Percentiles rank a stretch among this genome's conserved stretches.
phyloP scores from a whole-genome alignment of 2,888 invertebrate genomes.

The Caenorhabditis wallacei region DNA sequence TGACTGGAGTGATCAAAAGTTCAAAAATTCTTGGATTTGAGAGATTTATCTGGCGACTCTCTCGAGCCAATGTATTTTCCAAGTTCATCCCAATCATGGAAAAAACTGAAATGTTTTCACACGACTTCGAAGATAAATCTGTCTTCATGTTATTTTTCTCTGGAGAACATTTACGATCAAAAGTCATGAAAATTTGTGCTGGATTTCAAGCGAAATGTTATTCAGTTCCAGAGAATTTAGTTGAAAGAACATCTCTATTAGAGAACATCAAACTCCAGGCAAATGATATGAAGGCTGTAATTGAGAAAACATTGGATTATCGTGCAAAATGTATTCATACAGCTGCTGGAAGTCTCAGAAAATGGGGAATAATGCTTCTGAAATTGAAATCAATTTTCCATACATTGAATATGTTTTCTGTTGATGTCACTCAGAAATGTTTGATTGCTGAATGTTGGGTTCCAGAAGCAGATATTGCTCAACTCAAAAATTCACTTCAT shows the following conservation, averaged over 20 bases:
- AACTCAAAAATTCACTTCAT: slow-evolving; percentile 91
- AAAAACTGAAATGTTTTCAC: slow-evolving; percentile 63
- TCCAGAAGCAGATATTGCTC: slow-evolving; percentile 91
- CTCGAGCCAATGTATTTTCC: slow-evolving; percentile 90
- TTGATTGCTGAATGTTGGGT: slow-evolving; percentile 99
- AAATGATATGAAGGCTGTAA: slow-evolving; percentile 95
- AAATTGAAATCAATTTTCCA: slow-evolving; percentile 99
- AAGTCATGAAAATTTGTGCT: slow-evolving; percentile 98
- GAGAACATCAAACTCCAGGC: slow-evolving; percentile 94
- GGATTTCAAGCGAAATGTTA: slow-evolving; percentile 97
- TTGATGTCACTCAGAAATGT: slow-evolving; percentile 99
- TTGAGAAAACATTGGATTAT: slow-evolving; percentile 97
- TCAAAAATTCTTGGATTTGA: slow-evolving; percentile 96
- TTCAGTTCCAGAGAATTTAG: slow-evolving; percentile 93
- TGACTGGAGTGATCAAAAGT: slow-evolving; percentile 95
- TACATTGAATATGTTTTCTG: slow-evolving; percentile 96
- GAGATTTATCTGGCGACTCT: slow-evolving; percentile 97
- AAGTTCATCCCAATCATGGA: slow-evolving; percentile 72
- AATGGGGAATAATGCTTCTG: slow-evolving; percentile 96
- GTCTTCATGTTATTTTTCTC: slow-evolving; percentile 90
- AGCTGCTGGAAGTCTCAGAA: slow-evolving; percentile 96
- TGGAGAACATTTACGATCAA: slow-evolving; percentile 96
- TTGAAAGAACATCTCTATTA: slow-evolving; percentile 95
- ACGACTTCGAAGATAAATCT: slow-evolving; percentile 92
- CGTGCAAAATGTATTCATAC: slow-evolving; percentile 96